A percentile compares a stretch with the other conserved stretches of the same genome.
phyloP scores from a whole-genome alignment of 2,888 invertebrate genomes.

The Tribolium freemani region DNA sequence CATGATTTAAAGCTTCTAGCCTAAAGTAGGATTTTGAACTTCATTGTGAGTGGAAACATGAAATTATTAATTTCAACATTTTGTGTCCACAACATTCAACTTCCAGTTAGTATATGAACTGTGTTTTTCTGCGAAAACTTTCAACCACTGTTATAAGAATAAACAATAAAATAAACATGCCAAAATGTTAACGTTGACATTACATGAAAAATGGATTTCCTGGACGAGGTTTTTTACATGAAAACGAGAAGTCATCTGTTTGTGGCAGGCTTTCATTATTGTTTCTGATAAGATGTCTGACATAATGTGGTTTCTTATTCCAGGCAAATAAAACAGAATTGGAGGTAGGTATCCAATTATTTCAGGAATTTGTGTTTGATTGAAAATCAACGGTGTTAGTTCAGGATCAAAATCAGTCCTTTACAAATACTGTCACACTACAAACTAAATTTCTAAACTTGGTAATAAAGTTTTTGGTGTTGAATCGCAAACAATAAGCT shows the following conservation, averaged over 20 bases:
- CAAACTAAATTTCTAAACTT: not conserved
- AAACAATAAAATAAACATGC: not conserved
- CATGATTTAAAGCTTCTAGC: not conserved
- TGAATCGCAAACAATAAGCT: constrained; percentile 3
- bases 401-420: not conserved
- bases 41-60: not conserved
- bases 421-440: not conserved
- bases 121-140: not conserved
- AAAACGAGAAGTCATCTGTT: not conserved
- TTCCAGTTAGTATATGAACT: too few species aligned
- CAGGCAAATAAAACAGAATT: not conserved
- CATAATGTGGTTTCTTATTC: not conserved
- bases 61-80: too few species aligned
- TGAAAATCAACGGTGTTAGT: not conserved
- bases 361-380: not conserved
- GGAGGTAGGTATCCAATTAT: not conserved
- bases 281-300: not conserved
- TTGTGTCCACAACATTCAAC: too few species aligned
- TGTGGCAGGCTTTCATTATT: not conserved
- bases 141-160: not conserved
- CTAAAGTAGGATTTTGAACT: not conserved
- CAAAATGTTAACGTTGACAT: not conserved
- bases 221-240: not conserved
- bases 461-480: not conserved
- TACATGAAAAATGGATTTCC: not conserved